Evolutionary conservation across 92 coral and sea anemone genomes (phyloP).

Genomic region (Galaxea fascicularis): DNA sequence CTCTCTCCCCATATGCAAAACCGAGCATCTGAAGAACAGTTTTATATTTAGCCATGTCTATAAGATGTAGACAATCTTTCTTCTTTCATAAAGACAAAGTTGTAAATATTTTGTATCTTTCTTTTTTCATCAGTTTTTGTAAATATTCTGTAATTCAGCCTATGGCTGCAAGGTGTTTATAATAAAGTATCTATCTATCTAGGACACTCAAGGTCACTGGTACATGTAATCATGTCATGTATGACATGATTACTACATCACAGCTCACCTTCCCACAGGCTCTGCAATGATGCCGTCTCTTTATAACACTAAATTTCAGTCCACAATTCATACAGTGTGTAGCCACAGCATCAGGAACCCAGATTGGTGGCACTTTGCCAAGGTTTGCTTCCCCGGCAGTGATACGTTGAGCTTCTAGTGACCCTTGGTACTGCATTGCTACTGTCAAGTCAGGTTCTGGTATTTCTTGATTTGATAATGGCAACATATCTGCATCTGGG

Average conservation of each 20-base stretch:
- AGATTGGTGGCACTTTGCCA: conserved; percentile 90
- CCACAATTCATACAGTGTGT: conserved; percentile 95
- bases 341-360: conserved; percentile 97
- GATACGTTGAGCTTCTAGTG: conserved; percentile 61
- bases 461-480: not conserved
- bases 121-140: too few relatives aligned
- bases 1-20: too few relatives aligned
- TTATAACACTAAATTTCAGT: conserved; percentile 81
- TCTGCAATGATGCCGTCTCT: conserved; percentile 94
- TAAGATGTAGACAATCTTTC: too few relatives aligned
- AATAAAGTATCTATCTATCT: too few relatives aligned
- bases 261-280: conserved; percentile 95
- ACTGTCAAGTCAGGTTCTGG: conserved; percentile 3
- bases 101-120: too few relatives aligned
- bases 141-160: too few relatives aligned
- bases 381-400: conserved; percentile 89
- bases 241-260: not conserved
- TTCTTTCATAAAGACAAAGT: too few relatives aligned
- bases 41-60: too few relatives aligned
- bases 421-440: conserved; percentile 19
- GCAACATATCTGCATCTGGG: not conserved
- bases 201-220: too few relatives aligned
- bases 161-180: too few relatives aligned
- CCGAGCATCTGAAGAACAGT: too few relatives aligned
- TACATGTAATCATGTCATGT: not conserved